Evolutionary conservation across 2,113 vertebrate species (phyloP).

Genomic region (Nothoprocta perdicaria): DNA sequence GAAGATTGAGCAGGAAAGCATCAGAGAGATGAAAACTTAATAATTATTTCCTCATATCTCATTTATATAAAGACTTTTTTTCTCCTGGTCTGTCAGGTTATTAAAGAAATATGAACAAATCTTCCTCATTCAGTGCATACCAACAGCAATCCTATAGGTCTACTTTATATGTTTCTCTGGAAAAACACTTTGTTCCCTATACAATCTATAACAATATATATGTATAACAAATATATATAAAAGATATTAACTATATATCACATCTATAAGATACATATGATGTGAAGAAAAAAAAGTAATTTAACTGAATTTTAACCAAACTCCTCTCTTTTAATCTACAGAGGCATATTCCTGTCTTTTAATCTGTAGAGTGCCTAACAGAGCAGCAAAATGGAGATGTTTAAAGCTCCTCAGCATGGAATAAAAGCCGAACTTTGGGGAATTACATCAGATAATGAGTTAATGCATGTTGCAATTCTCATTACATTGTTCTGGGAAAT

Average conservation of each 20-base stretch:
- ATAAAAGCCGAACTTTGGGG: not conserved
- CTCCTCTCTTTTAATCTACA: not conserved
- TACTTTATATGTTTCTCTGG: not conserved
- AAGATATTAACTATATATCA: not conserved
- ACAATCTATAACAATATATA: not conserved
- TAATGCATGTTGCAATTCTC: slow-evolving; percentile 15
- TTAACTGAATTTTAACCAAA: not conserved
- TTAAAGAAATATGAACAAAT: not conserved
- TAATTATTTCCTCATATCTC: not conserved
- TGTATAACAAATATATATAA: not conserved
- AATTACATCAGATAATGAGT: slow-evolving; percentile 11
- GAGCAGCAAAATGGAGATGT: not conserved
- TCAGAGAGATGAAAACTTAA: not conserved
- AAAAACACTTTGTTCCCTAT: not conserved
- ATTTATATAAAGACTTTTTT: not conserved
- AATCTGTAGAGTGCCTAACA: not conserved
- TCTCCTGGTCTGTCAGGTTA: not conserved
- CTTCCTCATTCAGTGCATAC: not conserved
- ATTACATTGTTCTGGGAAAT: not conserved
- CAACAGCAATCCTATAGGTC: not conserved
- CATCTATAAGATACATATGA: not conserved
- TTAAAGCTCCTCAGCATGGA: not conserved
- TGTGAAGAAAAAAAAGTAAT: not conserved
- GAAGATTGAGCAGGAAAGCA: not conserved
- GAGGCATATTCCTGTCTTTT: not conserved